Conservation (phyloP, 2,888 invertebrate genomes). For the Caprella mutica region DNA sequence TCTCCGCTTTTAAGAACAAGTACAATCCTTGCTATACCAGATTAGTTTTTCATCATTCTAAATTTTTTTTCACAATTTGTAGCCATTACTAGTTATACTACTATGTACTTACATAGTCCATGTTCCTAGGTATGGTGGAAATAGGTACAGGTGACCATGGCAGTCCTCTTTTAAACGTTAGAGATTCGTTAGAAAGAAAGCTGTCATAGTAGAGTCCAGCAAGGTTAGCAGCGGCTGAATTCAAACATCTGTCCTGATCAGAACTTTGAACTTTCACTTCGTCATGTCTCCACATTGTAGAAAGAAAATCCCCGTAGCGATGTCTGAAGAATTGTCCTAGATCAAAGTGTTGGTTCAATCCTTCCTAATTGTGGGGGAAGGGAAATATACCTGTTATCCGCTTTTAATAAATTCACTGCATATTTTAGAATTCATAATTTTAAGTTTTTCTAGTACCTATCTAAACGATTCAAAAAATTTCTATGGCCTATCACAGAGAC, state of each 20-base stretch:
- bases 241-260: not conserved
- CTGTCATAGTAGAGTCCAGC: constrained; percentile 1
- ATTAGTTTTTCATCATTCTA: too few relatives aligned
- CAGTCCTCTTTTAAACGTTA: not conserved
- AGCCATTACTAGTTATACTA: too few relatives aligned
- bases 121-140: not conserved
- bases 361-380: constrained; percentile 6
- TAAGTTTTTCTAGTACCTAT: too few relatives aligned
- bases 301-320: not conserved
- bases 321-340: not conserved
- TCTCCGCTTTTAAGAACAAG: too few relatives aligned
- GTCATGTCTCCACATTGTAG: not conserved
- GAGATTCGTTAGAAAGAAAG: not conserved
- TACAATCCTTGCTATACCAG: too few relatives aligned
- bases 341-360: not conserved
- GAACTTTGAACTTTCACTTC: not conserved
- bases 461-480: too few relatives aligned
- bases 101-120: not conserved
- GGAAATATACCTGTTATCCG: too few relatives aligned
- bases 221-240: not conserved
- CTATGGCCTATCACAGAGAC: too few relatives aligned
- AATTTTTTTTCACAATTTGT: too few relatives aligned
- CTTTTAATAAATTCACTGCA: too few relatives aligned
- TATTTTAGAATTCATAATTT: too few relatives aligned
- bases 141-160: constrained; percentile 5